phyloP scores from a whole-genome alignment of 2,888 invertebrate species.

The Caenorhabditis becei region DNA sequence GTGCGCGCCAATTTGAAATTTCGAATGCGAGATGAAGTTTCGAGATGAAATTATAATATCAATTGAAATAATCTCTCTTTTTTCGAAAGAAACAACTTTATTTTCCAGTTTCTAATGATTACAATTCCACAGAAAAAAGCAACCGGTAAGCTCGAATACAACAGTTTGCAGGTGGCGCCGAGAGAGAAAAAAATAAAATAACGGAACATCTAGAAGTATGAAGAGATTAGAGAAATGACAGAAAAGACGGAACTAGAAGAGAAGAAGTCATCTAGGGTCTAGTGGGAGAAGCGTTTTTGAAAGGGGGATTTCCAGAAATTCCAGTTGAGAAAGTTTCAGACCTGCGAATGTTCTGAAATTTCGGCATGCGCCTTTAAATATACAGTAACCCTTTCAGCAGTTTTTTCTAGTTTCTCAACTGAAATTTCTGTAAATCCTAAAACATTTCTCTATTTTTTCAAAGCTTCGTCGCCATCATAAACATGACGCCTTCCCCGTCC shows the following conservation, averaged over 20 bases:
- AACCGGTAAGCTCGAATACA: slow-evolving; percentile 52
- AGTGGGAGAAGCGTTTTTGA: neutral
- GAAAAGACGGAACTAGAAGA: slow-evolving; percentile 6
- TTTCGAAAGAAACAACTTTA: too few relatives aligned
- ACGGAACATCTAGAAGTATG: slow-evolving; percentile 16
- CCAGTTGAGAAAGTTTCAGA: too few relatives aligned
- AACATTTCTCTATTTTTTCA: neutral
- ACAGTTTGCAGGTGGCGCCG: slow-evolving; percentile 11
- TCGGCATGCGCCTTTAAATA: neutral
- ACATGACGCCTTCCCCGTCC: slow-evolving; percentile 76
- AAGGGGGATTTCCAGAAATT: too few relatives aligned
- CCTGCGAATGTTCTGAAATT: neutral
- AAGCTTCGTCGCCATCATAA: slow-evolving; percentile 75
- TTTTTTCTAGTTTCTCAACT: neutral
- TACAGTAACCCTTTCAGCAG: too few relatives aligned
- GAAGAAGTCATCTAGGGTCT: neutral
- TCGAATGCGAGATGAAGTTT: too few relatives aligned
- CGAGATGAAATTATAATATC: too few relatives aligned
- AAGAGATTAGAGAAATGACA: slow-evolving; percentile 36
- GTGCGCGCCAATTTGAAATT: too few relatives aligned
- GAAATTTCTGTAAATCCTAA: too few relatives aligned
- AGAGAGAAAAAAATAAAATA: neutral
- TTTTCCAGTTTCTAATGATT: too few relatives aligned
- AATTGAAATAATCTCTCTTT: too few relatives aligned
- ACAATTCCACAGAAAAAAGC: neutral